These are phyloP conservation scores for Pantherophis guttatus DNA, from an alignment of 2,113 vertebrate species.

Conservation along the genomic window DNA sequence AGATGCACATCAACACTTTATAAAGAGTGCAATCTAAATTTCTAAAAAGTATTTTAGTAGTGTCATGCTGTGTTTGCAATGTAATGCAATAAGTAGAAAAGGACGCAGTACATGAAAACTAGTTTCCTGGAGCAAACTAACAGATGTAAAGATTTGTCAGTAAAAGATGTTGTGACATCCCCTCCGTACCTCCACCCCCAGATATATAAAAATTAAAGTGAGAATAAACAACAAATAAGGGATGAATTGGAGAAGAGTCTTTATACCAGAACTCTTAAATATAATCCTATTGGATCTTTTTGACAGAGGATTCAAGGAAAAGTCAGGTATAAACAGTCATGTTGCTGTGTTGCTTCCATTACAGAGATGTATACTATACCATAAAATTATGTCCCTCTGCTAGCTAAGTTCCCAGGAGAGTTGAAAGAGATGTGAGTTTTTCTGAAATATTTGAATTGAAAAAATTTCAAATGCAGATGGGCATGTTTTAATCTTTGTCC, in stretches of 20 bases:
- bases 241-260: neutral
- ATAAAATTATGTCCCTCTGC: neutral
- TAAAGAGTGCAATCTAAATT: neutral
- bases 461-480: neutral
- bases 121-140: neutral
- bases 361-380: neutral
- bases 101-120: neutral
- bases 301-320: neutral
- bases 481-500: neutral
- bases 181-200: neutral
- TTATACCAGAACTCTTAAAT: neutral
- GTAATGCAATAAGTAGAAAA: neutral
- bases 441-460: neutral
- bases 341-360: neutral
- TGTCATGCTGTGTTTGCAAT: neutral
- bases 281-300: neutral
- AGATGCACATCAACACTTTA: neutral
- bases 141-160: neutral
- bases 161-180: neutral
- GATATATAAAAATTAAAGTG: neutral
- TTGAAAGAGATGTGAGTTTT: neutral
- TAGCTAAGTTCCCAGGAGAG: neutral
- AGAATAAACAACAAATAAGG: neutral
- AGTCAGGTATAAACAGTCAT: neutral
- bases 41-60: neutral